These are phyloP conservation scores for Brachionus manjavacas DNA, from an alignment of 1,140 invertebrate species.

Conservation along the genomic window DNA sequence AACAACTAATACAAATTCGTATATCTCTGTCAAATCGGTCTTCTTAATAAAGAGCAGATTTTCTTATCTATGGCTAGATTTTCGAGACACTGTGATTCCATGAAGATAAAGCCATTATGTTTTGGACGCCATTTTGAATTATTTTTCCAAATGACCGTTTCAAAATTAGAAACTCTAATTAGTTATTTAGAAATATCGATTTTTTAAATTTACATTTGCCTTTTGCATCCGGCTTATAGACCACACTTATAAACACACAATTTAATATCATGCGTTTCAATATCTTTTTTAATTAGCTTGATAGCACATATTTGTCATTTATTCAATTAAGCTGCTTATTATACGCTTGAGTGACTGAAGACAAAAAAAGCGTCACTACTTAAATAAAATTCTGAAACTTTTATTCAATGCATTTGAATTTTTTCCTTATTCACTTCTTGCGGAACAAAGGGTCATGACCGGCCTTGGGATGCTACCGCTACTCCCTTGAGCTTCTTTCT, in stretches of 20 bases:
- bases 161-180: background rate
- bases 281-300: background rate
- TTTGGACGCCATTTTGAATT: background rate
- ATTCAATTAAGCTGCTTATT: background rate
- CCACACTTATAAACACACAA: background rate
- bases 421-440: too few species aligned
- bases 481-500: too few species aligned
- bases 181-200: background rate
- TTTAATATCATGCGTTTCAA: background rate
- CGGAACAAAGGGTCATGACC: too few species aligned
- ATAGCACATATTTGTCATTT: background rate
- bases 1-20: background rate
- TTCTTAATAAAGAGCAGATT: background rate
- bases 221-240: background rate
- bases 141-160: conserved; percentile 5
- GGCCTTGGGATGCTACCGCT: too few species aligned
- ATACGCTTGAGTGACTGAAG: background rate
- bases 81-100: conserved; percentile 19
- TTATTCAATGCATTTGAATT: too few species aligned
- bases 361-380: background rate
- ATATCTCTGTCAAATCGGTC: conserved; percentile 16
- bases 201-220: background rate
- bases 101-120: background rate
- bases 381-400: background rate
- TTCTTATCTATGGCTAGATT: background rate